phyloP scores from a whole-genome alignment of 1,140 invertebrate genomes.

The Ridgeia piscesae region DNA sequence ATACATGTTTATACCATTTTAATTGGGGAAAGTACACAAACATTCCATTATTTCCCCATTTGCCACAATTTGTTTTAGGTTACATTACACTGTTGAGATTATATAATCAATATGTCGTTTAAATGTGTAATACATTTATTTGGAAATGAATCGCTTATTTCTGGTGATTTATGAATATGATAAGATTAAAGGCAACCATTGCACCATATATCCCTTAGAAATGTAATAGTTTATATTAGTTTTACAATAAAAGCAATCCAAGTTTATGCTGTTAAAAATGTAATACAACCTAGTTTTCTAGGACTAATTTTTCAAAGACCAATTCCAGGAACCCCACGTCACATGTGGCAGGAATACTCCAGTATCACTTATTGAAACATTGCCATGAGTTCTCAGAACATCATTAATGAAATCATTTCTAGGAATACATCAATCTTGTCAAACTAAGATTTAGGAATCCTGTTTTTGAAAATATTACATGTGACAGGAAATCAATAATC shows the following conservation, averaged over 20 bases:
- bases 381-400: not conserved
- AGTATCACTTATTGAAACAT: not conserved
- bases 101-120: no score
- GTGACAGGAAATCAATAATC: not conserved
- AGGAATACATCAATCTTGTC: not conserved
- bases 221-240: not conserved
- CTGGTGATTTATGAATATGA: no score
- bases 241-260: not conserved
- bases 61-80: no score
- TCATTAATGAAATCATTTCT: not conserved
- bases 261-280: not conserved
- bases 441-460: not conserved
- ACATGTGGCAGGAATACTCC: not conserved
- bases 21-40: no score
- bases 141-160: no score
- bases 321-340: not conserved
- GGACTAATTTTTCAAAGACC: not conserved
- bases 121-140: no score
- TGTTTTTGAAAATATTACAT: not conserved
- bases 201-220: no score
- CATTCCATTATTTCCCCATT: no score
- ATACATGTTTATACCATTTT: no score
- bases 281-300: not conserved
- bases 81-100: no score
- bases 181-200: no score